phyloP scores from a whole-genome alignment of 2,113 vertebrate genomes.

The Antechinus stuartii region DNA sequence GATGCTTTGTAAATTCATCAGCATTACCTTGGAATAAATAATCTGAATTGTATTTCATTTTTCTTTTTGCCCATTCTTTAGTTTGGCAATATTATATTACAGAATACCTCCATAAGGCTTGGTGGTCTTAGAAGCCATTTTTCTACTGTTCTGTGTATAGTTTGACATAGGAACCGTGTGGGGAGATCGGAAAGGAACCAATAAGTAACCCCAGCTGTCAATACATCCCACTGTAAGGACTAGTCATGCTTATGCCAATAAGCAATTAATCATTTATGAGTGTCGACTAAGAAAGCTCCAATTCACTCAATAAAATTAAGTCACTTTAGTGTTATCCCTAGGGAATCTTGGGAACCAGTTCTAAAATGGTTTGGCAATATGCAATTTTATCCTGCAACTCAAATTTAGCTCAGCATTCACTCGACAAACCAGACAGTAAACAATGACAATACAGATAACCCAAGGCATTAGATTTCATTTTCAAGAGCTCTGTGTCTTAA shows the following conservation, averaged over 20 bases:
- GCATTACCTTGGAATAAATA: neutral
- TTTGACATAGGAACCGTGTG: conserved; percentile 31
- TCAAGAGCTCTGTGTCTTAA: conserved; percentile 40
- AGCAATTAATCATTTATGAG: neutral
- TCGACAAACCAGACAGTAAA: conserved; percentile 39
- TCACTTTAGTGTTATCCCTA: conserved; percentile 36
- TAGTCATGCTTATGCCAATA: conserved; percentile 49
- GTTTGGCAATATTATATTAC: neutral
- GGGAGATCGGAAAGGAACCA: conserved; percentile 31
- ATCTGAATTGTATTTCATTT: neutral
- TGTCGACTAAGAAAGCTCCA: conserved; percentile 60
- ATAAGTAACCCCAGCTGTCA: conserved; percentile 29
- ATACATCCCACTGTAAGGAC: conserved; percentile 23
- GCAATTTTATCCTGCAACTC: conserved; percentile 66
- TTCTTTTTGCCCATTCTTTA: neutral
- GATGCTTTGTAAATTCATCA: neutral
- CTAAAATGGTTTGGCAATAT: conserved; percentile 54
- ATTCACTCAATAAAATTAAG: conserved; percentile 58
- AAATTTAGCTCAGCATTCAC: conserved; percentile 59
- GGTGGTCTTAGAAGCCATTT: neutral
- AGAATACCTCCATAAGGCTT: neutral
- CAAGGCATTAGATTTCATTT: conserved; percentile 46
- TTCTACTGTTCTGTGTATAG: neutral
- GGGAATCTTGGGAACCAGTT: conserved; percentile 58
- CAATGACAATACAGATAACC: conserved; percentile 46